Evolutionary conservation across 2,113 vertebrate genomes (phyloP), one percentile per base, ranked within the genome.

Genomic region (Gasterosteus nipponicus): DNA sequence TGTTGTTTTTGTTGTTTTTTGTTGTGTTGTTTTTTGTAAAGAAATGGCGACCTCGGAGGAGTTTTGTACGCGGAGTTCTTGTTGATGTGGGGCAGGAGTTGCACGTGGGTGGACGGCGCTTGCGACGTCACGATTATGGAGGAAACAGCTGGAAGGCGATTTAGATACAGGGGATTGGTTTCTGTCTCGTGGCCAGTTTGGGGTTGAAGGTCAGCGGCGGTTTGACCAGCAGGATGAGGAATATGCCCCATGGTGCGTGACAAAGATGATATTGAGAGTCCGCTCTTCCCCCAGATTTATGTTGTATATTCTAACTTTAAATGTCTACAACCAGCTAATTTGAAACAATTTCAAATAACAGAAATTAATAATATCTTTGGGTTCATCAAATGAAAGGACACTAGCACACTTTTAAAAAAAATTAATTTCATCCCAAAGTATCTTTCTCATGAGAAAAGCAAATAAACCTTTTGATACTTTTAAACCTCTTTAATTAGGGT

Each of bases 111-210:
- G 69, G 6, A 60, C 35, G 54, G 47, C 47, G 58, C 29, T 46
- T 5, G 10, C 44, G 14, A 18, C 74, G 75, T 84, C 85, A 85
- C 8, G 33, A 73, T 77, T 66, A 39, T 89, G 76, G 42, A 80
- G 75, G 66, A 86, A 88, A 88, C 87, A 90, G 81, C 83, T 90
- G 86, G 86, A 77, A 71, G 77, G 42, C 60, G 18, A 66, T 33
- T 19, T 51, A 56, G 57, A 68, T 29, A 22, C 26, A 10, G 42
- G 64, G 33, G 61, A 51, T 44, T 11, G 46, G 41, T 47, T 49
- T 54, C 33, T 5, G 49, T 14, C 71, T 68, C 49, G 14, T 69
- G 79, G 77, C 51, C 56, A 60, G 31, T 57, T 70, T 67, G 15
- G 74, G 31, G 60, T 75, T 66, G 15, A 60, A 80, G 65, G 78